Evolutionary conservation across 2,113 vertebrate genomes (phyloP).

Genomic region (Saccopteryx leptura): DNA sequence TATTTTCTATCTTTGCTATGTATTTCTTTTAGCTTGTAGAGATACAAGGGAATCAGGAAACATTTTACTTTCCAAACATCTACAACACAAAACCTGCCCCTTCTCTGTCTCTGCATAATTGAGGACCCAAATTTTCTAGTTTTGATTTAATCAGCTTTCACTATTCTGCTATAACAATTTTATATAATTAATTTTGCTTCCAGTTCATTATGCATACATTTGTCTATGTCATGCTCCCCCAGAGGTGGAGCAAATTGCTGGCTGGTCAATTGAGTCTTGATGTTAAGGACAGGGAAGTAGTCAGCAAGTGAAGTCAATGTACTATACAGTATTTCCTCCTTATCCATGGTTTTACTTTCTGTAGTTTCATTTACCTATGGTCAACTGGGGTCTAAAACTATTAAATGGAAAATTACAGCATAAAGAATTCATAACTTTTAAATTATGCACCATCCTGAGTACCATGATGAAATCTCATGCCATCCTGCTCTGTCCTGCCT

Average conservation of each 20-base stretch:
- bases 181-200: slow-evolving; percentile 34
- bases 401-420: neutral
- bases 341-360: neutral
- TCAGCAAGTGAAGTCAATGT: neutral
- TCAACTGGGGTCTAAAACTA: neutral
- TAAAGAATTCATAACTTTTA: neutral
- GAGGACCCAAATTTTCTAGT: neutral
- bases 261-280: neutral
- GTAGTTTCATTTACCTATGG: neutral
- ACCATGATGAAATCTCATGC: neutral
- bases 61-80: neutral
- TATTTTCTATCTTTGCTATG: neutral
- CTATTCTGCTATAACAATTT: slow-evolving; percentile 29
- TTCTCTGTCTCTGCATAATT: neutral
- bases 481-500: neutral
- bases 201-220: neutral
- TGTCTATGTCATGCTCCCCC: neutral
- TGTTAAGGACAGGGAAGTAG: neutral
- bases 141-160: slow-evolving; percentile 40
- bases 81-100: neutral
- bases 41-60: neutral
- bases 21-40: neutral
- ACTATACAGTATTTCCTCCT: neutral
- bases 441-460: neutral
- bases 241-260: neutral